Evolutionary conservation across 2,888 invertebrate species (phyloP).

Genomic region (Melinaea marsaeus): DNA sequence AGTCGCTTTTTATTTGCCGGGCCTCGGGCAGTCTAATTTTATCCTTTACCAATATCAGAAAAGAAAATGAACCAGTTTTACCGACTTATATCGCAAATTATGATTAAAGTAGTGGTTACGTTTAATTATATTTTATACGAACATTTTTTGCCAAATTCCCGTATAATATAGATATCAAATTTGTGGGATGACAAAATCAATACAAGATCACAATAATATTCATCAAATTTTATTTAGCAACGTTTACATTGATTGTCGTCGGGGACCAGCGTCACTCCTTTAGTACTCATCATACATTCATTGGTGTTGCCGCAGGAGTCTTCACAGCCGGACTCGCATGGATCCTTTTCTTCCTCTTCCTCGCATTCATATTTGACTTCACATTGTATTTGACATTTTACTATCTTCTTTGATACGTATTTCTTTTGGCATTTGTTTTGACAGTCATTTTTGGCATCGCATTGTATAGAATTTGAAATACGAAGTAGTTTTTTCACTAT

Average conservation of each 20-base stretch:
- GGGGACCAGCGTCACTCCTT: constrained; percentile 25
- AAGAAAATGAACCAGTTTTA: neutral
- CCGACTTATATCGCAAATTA: neutral
- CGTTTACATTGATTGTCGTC: constrained; percentile 20
- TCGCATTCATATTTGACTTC: constrained; percentile 41
- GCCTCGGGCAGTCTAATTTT: neutral
- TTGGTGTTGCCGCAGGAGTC: constrained; percentile 32
- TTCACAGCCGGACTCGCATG: constrained; percentile 24
- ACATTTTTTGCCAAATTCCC: too few species aligned
- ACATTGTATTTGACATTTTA: constrained; percentile 39
- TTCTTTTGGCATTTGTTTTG: constrained; percentile 36
- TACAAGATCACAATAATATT: neutral
- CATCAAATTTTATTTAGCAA: constrained; percentile 25
- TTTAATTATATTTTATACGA: too few species aligned
- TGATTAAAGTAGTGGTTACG: too few species aligned
- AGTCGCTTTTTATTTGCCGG: neutral
- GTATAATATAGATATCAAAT: neutral
- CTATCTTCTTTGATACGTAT: constrained; percentile 24
- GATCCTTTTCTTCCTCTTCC: constrained; percentile 26
- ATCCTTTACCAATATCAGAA: neutral
- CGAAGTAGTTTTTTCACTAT: constrained; percentile 43
- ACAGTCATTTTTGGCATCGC: constrained; percentile 44
- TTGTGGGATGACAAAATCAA: neutral
- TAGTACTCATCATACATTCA: constrained; percentile 24
- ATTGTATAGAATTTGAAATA: constrained; percentile 38